These are phyloP conservation scores for Cydia amplana DNA, from an alignment of 1,140 invertebrate species.

Conservation along the genomic window DNA sequence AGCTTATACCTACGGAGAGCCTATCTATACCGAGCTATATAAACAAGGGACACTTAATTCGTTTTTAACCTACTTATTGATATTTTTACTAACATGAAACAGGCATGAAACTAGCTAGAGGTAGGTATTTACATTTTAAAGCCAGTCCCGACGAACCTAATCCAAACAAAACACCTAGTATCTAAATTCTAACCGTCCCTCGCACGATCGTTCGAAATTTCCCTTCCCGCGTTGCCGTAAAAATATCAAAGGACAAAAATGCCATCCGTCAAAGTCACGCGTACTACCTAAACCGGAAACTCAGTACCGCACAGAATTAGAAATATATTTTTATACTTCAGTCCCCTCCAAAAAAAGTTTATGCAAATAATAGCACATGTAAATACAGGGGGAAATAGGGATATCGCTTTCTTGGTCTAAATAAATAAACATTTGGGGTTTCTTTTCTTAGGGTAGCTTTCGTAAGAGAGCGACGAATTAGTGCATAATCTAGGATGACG, in stretches of 20 bases:
- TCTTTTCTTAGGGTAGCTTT: conserved; percentile 34
- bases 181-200: conserved; percentile 4
- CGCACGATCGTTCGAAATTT: conserved; percentile 4
- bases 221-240: conserved; percentile 37
- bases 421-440: conserved; percentile 43
- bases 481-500: conserved; percentile 28
- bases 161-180: conserved; percentile 41
- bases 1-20: no score
- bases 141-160: conserved; percentile 48
- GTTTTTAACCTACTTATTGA: no score
- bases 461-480: conserved; percentile 40
- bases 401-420: conserved; percentile 44
- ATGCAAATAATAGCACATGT: conserved; percentile 77
- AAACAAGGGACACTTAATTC: no score
- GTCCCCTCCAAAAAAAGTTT: conserved; percentile 67
- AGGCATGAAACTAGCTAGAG: background rate
- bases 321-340: conserved; percentile 74
- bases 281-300: conserved; percentile 58
- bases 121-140: conserved; percentile 19
- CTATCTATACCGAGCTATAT: no score
- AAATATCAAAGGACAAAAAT: conserved; percentile 61
- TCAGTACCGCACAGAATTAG: conserved; percentile 68
- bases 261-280: conserved; percentile 66
- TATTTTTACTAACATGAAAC: no score
- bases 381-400: conserved; percentile 59